Conservation (phyloP, 2,888 invertebrate genomes). For the Acheta domesticus region DNA sequence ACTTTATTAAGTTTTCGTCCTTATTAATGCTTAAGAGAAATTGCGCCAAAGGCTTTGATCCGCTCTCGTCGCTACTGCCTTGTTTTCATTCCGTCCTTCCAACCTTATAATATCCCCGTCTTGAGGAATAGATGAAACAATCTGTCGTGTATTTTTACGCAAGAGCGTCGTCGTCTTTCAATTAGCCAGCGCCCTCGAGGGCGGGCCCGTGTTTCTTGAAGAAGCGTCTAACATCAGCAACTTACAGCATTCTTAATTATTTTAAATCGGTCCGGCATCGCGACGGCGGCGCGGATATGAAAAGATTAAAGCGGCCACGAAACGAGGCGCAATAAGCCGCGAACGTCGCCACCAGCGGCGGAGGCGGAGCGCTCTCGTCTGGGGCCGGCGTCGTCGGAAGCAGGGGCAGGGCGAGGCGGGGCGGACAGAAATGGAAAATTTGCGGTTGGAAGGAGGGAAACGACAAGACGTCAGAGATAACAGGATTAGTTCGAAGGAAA, state of each 20-base stretch:
- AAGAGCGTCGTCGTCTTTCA: neutral
- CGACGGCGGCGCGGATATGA: neutral
- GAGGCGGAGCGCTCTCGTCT: neutral
- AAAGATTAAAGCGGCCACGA: neutral
- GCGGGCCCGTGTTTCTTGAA: neutral
- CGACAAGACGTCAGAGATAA: neutral
- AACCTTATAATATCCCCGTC: neutral
- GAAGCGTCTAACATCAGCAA: neutral
- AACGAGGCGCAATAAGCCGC: neutral
- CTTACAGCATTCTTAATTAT: conserved; percentile 18
- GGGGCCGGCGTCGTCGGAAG: too few species aligned
- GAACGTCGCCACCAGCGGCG: neutral
- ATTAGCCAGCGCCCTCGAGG: neutral
- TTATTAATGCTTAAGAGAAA: neutral
- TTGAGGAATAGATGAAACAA: conserved; percentile 7
- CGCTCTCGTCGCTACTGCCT: neutral
- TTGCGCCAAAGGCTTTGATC: neutral
- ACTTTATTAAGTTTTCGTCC: neutral
- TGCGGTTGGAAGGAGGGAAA: neutral
- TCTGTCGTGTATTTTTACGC: neutral
- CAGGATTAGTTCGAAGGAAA: neutral
- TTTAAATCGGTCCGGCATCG: neutral
- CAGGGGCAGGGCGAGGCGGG: neutral
- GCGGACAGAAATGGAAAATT: too few species aligned
- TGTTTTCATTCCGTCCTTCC: neutral